Conservation (phyloP, 2,113 vertebrate genomes). For the Pithys albifrons region DNA sequence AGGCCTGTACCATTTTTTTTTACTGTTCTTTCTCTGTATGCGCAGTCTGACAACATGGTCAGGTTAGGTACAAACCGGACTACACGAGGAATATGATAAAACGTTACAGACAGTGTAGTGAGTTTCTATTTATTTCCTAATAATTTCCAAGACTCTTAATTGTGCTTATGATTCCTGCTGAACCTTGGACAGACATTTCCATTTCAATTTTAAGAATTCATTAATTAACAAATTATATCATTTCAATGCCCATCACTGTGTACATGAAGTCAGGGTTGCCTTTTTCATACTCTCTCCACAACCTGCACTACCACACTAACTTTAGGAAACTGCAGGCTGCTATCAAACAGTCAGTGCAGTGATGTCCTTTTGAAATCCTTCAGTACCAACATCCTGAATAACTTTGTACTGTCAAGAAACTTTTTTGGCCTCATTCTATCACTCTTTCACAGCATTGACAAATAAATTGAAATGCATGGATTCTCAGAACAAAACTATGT, state of each 20-base stretch:
- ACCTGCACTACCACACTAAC: background rate
- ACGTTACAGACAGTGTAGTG: background rate
- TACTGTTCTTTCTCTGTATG: background rate
- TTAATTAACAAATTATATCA: accelerated
- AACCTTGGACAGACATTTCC: background rate
- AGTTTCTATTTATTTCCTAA: background rate
- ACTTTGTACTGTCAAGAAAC: background rate
- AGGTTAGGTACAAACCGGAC: background rate
- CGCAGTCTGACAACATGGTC: background rate
- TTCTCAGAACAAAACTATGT: background rate
- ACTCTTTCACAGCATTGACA: background rate
- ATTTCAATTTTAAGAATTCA: background rate
- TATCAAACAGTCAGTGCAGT: background rate
- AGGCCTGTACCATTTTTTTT: background rate
- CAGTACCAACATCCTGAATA: background rate
- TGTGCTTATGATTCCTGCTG: background rate
- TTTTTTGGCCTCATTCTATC: background rate
- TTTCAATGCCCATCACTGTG: background rate
- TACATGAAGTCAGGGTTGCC: background rate
- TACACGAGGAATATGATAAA: background rate
- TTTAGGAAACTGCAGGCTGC: background rate
- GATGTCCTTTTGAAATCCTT: background rate
- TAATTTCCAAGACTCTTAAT: background rate
- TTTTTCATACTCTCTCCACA: background rate
- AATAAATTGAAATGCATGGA: background rate